A percentile compares a stretch with the other conserved stretches of the same genome.
Evolutionary conservation across 30 jellyfish, hydroid and myxozoan genomes (phyloP).

Genomic region (Clytia hemisphaerica): DNA sequence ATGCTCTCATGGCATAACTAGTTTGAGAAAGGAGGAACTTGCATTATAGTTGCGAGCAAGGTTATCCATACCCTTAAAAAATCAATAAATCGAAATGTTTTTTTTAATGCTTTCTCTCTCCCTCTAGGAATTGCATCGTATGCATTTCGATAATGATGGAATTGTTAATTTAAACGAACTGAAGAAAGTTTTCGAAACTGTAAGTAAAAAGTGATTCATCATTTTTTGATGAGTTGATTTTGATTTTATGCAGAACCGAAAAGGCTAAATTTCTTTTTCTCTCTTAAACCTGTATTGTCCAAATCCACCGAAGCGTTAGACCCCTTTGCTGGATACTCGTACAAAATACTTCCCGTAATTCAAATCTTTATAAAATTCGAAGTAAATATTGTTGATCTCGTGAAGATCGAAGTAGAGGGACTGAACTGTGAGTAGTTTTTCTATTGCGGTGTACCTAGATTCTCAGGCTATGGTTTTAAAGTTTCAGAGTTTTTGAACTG

Average conservation of each 20-base stretch:
- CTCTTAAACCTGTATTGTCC: too few relatives aligned
- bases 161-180: conserved; percentile 72
- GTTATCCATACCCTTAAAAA: neutral
- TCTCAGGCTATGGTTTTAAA: neutral
- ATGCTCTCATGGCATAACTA: neutral
- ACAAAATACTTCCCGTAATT: too few relatives aligned
- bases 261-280: too few relatives aligned
- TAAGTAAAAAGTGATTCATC: conserved; percentile 15
- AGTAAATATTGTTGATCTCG: too few relatives aligned
- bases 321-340: too few relatives aligned
- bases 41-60: neutral
- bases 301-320: too few relatives aligned
- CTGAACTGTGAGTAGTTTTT: neutral
- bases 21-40: neutral
- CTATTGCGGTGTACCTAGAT: neutral
- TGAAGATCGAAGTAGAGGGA: too few relatives aligned
- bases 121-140: conserved; percentile 75
- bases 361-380: too few relatives aligned
- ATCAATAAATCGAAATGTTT: neutral
- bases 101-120: neutral
- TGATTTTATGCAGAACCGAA: too few relatives aligned
- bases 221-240: too few relatives aligned
- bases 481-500: too few relatives aligned
- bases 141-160: conserved; percentile 82
- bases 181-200: conserved; percentile 65